Conservation (phyloP, 2,888 invertebrate species). For the Mesorhabditis sp. region DNA sequence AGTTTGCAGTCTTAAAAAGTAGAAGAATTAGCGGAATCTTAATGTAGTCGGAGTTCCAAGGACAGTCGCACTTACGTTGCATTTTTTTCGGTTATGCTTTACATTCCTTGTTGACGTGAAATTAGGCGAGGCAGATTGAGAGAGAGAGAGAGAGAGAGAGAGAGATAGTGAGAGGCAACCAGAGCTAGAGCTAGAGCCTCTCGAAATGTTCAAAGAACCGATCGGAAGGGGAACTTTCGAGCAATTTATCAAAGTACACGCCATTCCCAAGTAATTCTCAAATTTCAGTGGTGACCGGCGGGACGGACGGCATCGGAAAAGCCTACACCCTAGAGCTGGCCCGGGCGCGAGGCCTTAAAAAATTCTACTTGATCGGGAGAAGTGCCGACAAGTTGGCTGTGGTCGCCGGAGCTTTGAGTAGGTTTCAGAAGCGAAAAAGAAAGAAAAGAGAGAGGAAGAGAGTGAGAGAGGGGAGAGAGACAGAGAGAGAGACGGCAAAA, state of each 20-base stretch:
- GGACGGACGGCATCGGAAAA: slow-evolving; percentile 56
- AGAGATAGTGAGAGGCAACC: background rate
- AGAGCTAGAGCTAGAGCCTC: background rate
- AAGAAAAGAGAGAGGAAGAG: background rate
- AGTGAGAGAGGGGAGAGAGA: too few species aligned
- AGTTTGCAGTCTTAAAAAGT: too few species aligned
- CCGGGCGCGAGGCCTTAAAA: slow-evolving; percentile 42
- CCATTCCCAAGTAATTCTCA: background rate
- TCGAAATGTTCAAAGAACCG: background rate
- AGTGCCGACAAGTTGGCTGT: slow-evolving; percentile 41
- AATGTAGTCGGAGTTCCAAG: too few species aligned
- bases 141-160: background rate
- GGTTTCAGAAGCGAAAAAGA: background rate
- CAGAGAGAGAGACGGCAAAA: background rate
- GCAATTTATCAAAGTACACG: background rate
- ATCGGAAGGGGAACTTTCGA: background rate
- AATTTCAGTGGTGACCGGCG: slow-evolving; percentile 50
- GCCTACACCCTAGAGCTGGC: slow-evolving; percentile 53
- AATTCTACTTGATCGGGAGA: slow-evolving; percentile 51
- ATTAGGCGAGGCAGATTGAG: background rate
- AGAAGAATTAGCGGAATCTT: too few species aligned
- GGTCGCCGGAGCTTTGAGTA: slow-evolving; percentile 40
- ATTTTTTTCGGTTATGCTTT: too few species aligned
- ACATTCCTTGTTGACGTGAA: too few species aligned
- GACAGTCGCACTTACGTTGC: too few species aligned